Evolutionary conservation across 2,113 vertebrate species (phyloP).

Genomic region (Podarcis muralis): DNA sequence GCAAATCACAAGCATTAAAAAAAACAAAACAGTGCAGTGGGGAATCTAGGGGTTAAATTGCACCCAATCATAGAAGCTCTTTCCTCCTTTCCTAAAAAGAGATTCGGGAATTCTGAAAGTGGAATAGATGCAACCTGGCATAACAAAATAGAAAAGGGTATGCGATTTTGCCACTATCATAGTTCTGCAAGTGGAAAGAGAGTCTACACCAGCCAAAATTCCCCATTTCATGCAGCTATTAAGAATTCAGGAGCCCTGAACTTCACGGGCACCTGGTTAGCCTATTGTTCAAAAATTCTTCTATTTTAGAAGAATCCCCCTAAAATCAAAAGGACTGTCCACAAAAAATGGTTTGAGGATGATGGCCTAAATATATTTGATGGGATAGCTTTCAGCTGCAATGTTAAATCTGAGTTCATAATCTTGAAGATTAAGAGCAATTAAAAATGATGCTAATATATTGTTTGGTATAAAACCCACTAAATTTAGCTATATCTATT

Average conservation of each 20-base stretch:
- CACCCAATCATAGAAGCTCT: neutral
- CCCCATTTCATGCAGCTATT: neutral
- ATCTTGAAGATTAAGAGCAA: conserved; percentile 1
- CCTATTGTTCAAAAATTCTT: neutral
- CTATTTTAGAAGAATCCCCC: neutral
- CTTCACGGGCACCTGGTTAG: neutral
- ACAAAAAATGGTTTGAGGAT: neutral
- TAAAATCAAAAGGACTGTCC: neutral
- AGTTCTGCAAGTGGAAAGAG: neutral
- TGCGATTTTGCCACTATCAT: neutral
- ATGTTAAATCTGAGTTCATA: conserved; percentile 30
- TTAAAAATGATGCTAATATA: conserved; percentile 13
- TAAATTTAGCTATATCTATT: conserved; percentile 36
- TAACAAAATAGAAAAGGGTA: neutral
- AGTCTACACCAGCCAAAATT: neutral
- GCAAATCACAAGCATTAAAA: neutral
- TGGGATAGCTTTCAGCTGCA: conserved; percentile 8
- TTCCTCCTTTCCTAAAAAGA: neutral
- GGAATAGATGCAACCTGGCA: neutral
- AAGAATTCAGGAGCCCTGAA: neutral
- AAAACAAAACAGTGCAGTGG: neutral
- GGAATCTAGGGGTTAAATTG: neutral
- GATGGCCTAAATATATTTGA: neutral
- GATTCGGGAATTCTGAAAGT: neutral
- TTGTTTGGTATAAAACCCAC: neutral